These are phyloP conservation scores for Colletes collaris DNA, from an alignment of 2,888 invertebrate species.

Conservation along the genomic window DNA sequence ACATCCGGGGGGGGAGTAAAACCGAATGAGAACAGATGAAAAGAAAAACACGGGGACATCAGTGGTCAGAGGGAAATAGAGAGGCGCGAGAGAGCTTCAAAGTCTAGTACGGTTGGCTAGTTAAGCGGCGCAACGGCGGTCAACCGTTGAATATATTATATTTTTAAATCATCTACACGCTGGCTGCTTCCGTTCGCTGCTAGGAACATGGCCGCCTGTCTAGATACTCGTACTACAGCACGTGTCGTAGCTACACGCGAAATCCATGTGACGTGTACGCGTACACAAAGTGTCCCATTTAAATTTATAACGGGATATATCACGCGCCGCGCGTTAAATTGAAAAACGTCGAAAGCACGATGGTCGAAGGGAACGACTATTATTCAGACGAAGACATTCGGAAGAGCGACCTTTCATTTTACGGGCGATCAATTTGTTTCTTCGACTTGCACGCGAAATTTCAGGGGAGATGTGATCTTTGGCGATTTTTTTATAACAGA, in stretches of 20 bases:
- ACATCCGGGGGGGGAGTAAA: background rate
- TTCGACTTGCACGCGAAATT: too few relatives aligned
- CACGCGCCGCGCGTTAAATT: background rate
- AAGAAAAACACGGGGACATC: constrained; percentile 1
- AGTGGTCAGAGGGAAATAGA: background rate
- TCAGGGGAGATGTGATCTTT: too few relatives aligned
- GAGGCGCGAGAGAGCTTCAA: constrained; percentile 33
- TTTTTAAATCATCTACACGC: constrained; percentile 71
- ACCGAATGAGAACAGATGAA: constrained; percentile 5
- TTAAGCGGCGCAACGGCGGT: constrained; percentile 70
- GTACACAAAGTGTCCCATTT: constrained; percentile 27
- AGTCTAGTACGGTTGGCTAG: constrained; percentile 66
- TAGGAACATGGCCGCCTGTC: constrained; percentile 36
- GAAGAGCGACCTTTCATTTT: too few relatives aligned
- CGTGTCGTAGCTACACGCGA: constrained; percentile 51
- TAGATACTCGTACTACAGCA: constrained; percentile 42
- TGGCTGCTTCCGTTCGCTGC: constrained; percentile 39
- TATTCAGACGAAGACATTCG: too few relatives aligned
- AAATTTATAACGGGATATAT: constrained; percentile 15
- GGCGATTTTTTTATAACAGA: too few relatives aligned
- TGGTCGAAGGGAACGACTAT: too few relatives aligned
- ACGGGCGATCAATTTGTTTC: too few relatives aligned
- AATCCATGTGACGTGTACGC: constrained; percentile 32
- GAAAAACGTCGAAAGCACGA: background rate
- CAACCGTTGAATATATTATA: constrained; percentile 73